These are phyloP conservation scores for Branchipolynoe longqiensis DNA, from an alignment of 2,888 invertebrate species.

Conservation along the genomic window DNA sequence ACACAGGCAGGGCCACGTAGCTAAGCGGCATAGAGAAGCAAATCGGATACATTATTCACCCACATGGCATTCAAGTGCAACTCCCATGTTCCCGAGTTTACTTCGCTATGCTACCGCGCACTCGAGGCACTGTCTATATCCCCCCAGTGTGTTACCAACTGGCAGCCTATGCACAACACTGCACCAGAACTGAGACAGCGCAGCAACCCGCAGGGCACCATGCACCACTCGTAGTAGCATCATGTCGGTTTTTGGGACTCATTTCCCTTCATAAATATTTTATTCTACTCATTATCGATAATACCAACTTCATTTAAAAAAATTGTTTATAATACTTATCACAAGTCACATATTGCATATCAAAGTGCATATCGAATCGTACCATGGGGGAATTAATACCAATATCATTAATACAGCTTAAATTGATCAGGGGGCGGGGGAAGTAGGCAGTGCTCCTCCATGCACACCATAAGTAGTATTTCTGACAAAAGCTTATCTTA, in stretches of 20 bases:
- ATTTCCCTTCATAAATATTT: slow-evolving; percentile 19
- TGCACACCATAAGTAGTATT: slow-evolving; percentile 13
- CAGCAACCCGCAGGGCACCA: no score
- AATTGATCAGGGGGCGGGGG: slow-evolving; percentile 9
- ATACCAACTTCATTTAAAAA: slow-evolving; percentile 50
- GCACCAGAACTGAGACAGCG: no score
- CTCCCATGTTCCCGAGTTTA: no score
- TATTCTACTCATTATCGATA: slow-evolving; percentile 15
- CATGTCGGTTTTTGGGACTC: slow-evolving; percentile 7
- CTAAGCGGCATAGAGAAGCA: no score
- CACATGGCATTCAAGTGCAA: no score
- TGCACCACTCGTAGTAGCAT: background rate
- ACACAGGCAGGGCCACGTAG: no score
- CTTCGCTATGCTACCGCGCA: no score
- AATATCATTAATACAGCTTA: slow-evolving; percentile 30
- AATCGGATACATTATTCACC: no score
- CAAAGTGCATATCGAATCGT: slow-evolving; percentile 53
- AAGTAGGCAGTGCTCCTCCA: slow-evolving; percentile 37
- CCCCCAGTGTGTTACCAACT: background rate
- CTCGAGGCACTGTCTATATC: no score
- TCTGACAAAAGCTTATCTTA: slow-evolving; percentile 15
- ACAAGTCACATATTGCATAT: slow-evolving; percentile 55
- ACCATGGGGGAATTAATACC: slow-evolving; percentile 28
- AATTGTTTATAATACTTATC: no score
- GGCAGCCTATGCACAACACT: no score